Base-by-base conservation (phyloP, 2,888 invertebrate species). In the Geotrupes spiniger region DNA sequence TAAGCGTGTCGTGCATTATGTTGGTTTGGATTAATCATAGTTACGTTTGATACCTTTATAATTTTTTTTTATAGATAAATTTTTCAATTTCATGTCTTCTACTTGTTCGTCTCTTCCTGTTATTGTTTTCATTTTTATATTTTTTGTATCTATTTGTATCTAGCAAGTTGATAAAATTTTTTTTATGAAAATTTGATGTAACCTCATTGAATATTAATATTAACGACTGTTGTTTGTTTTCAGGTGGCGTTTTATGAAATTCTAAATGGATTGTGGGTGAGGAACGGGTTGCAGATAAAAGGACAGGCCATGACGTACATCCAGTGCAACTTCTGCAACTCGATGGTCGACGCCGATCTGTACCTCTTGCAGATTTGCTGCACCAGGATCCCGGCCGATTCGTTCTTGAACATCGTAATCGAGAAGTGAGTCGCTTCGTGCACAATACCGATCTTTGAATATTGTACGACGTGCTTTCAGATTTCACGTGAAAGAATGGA, bases 301-400 rank as follows among this genome's bases (percentile, higher is more conserved):
- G 96, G 96, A n/a, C 97, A 98, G 75, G 95, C 95, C 26, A 96
- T 96, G 95, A 95, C 96, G 11, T 98, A 98, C 74, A 92, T 96
- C 65, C 97, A 98, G 74, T 94, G 94, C 61, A 96, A 97, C 76
- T 97, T 98, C 77, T 97, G 96, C 76, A 96, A 96, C 76, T 95
- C 95, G 8, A 95, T 97, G 92, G 92, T 95, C 8, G 97, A 98
- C 73, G 92, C 96, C 68, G 98, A 98, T 76, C 78, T 98, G 57
- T 97, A 92, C 75, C 84, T 97, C 65, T 78, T 97, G 59, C 97
- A 98, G 80, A 83, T 96, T 42, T 93, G 94, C 74, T 91, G 92
- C 26, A 90, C 91, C 12, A 87, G 90, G 68, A 78, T 96, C 50
- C 88, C 89, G 43, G 84, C 92, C 0, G 90, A 92, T 63, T 83